Evolutionary conservation across 2,888 invertebrate genomes (phyloP).

Genomic region (Orthosia gracilis): DNA sequence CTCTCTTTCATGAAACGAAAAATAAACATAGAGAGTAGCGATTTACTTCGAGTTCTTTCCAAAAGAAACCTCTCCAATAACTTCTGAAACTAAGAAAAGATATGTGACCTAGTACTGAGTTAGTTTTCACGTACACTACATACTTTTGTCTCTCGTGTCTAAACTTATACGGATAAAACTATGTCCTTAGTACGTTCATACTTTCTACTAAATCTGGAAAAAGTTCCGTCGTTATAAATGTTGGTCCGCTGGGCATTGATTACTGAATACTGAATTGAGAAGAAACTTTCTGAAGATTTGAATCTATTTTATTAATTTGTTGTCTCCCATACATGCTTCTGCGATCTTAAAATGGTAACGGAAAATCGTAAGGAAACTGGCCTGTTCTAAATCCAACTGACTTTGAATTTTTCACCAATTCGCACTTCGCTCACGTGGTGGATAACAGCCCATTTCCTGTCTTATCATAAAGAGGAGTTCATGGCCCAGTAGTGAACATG

Average conservation of each 20-base stretch:
- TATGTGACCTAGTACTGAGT: constrained; percentile 24
- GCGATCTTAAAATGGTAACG: too few species aligned
- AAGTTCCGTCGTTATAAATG: constrained; percentile 51
- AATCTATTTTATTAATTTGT: background rate
- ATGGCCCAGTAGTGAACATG: too few species aligned
- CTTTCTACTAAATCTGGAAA: constrained; percentile 33
- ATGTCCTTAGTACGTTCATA: constrained; percentile 19
- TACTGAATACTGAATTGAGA: constrained; percentile 30
- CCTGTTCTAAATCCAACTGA: too few species aligned
- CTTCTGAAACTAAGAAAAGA: constrained; percentile 26
- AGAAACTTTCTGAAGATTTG: background rate
- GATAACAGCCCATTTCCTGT: too few species aligned
- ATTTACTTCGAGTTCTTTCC: constrained; percentile 1
- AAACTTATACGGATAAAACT: constrained; percentile 50
- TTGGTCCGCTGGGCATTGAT: constrained; percentile 42
- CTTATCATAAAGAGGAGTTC: too few species aligned
- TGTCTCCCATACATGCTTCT: too few species aligned
- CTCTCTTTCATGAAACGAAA: background rate
- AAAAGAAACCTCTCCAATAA: constrained; percentile 8
- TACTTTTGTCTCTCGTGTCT: constrained; percentile 41
- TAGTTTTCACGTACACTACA: constrained; percentile 23
- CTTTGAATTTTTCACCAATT: too few species aligned
- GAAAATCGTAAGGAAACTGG: too few species aligned
- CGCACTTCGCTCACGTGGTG: too few species aligned
- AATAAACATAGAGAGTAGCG: background rate